Base-by-base conservation (phyloP, 1,140 invertebrate species). In the Drosophila burlai region DNA sequence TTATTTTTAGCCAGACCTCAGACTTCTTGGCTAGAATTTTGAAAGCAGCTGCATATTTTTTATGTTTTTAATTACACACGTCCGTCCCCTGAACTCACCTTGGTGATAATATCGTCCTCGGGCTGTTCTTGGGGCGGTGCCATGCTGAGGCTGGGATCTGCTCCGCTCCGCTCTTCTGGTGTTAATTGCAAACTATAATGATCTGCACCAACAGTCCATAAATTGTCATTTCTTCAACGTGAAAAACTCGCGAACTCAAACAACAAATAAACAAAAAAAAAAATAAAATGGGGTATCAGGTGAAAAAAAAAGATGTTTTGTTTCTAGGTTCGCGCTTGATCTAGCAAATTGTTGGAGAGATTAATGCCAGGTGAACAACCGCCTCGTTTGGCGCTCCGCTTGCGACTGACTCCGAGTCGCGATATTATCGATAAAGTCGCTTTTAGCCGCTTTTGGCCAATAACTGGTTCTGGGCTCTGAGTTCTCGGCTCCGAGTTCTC, bases 131-230 rank as follows among this genome's bases (percentile, higher is more conserved):
- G 80, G 43, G 84, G 85, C 31, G 84, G 85, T 62, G 81, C 50
- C 85, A 90, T 87, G 36, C 29, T 42, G 40, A 16, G 47, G 18
- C 52, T 50, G 16, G 21, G 54, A n/a, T 57, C 54, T 36, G 34
- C 29, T 71, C 18, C 21, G 31, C 29, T 69, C 18, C 21, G 11
- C 15, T 4, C 6, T 50, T 4, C 36, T 52, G 21, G 7, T 16
- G 26, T 49, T 81, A 89, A 64, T 89, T 84, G 38, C 84, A 89
- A 77, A 89, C 75, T 67, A 89, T 74, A 42, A 89, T 89, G 38
- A 89, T 89, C 72, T 89, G 84, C 79, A 89, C 84, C 40, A 89
- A 69, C 43, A 89, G 67, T 46, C 85, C 85, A 90, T 89, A 89
- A 63, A 89, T 81, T 76, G 84, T 89, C 84, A 89, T 89, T 65